Percentiles rank a stretch among this genome's conserved stretches.
Conservation (phyloP, 1,140 invertebrate species). For the Drosophila melanogaster region Release_6_plus_ISO1_MT NT_037436.4:10493501-10494000, state of each 20-base stretch:
- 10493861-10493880: constrained; percentile 68
- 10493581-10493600: constrained; percentile 24
- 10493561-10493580: constrained; percentile 40
- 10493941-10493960: constrained; percentile 34
- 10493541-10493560: constrained; percentile 32
- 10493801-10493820: constrained; percentile 20
- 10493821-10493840: constrained; percentile 4
- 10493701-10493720: constrained; percentile 46
- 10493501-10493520: no score
- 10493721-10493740: constrained; percentile 57
- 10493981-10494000: constrained; percentile 1
- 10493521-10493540: constrained; percentile 16
- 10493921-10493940: constrained; percentile 41
- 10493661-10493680: constrained; percentile 8
- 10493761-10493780: constrained; percentile 11
- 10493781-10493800: constrained; percentile 4
- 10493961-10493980: constrained; percentile 12
- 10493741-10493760: constrained; percentile 14
- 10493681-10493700: constrained; percentile 4
- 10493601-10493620: constrained; percentile 40
- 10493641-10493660: constrained; percentile 15
- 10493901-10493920: constrained; percentile 30
- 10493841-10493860: constrained; percentile 26
- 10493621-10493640: constrained; percentile 48
- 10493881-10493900: constrained; percentile 21